Base-by-base conservation (phyloP, 53 echinoderm and acorn worm species). In the Paracentrotus lividus region DNA sequence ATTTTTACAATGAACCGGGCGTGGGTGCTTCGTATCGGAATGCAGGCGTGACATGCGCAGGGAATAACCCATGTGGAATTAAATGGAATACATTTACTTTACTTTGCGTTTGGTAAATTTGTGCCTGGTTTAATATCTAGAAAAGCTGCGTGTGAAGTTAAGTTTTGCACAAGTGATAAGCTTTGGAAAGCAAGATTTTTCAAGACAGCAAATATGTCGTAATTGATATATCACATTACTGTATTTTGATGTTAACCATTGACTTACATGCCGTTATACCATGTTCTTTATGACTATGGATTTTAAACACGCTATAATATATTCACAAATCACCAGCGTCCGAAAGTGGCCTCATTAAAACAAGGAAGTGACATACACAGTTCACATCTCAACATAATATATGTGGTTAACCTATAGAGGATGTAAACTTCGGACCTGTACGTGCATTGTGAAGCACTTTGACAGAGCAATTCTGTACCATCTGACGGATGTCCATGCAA, bases 401-500 rank as follows among this genome's bases (percentile, higher is more conserved):
- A 45, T 81, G 81, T 81, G 44, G 8, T 47, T 2, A 81, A 81
- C 81, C 57, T 86, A 7, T 1, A 0, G 6, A 86, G 86, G 57
- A 86, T 55, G 86, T 86, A 56, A 57, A 86, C 81, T 81, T 81
- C 47, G 81, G 45, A 81, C 45, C 81, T 23, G 81, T 45, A 13
- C n/a, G 47, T 45, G 81, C n/a, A n/a, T n/a, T n/a, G 47, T 47
- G 12, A 49, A 44, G 42, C 65, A 26, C 42, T 89, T 89, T 89
- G 89, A 64, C 59, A 89, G 27, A 61, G 89, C 65, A 5, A 86
- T 20, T 20, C 26, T 55, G 86, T 53, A 86, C 36, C 64, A 44
- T 65, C 13, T 89, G 89, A 89, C 89, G 89, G 89, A 89, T 89
- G 64, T 89, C 44, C 59, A 0, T 44, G 65, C 89, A 89, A 44